Conservation (phyloP, 1,140 invertebrate genomes). For the Tetragonula clypearis region DNA sequence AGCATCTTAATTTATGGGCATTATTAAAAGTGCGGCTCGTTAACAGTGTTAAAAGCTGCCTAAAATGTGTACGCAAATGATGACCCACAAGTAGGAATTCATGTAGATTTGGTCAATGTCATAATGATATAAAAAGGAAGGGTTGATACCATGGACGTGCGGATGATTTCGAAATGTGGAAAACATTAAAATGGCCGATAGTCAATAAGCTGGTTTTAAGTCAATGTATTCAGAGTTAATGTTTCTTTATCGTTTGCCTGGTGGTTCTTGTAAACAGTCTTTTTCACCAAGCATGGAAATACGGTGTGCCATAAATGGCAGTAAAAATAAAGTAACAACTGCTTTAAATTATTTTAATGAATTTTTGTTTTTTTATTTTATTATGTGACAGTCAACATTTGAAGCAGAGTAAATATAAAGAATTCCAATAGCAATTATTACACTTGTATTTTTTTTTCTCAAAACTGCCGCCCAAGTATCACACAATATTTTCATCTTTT, state of each 20-base stretch:
- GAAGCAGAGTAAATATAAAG: not conserved
- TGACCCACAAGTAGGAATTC: conserved; percentile 19
- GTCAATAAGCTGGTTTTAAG: conserved; percentile 70
- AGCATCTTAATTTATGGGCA: conserved; percentile 59
- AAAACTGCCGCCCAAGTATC: conserved; percentile 17
- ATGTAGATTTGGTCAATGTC: conserved; percentile 5
- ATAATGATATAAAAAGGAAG: not conserved
- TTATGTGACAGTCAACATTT: conserved; percentile 29
- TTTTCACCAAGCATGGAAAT: conserved; percentile 49
- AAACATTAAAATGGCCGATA: conserved; percentile 62
- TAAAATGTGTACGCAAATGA: conserved; percentile 25
- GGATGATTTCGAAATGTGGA: conserved; percentile 57
- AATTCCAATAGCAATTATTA: not conserved
- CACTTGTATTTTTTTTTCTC: not conserved
- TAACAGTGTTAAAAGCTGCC: conserved; percentile 4
- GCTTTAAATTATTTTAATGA: conserved; percentile 5
- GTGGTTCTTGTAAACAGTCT: conserved; percentile 52
- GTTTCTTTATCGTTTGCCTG: conserved; percentile 59
- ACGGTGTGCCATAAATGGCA: conserved; percentile 39
- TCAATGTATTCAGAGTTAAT: conserved; percentile 57
- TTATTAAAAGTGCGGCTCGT: conserved; percentile 34
- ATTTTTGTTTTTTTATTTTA: conserved; percentile 47
- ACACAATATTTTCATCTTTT: conserved; percentile 46
- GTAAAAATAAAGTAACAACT: not conserved
- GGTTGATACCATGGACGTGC: conserved; percentile 49